Base-by-base conservation (phyloP, 2,888 invertebrate species). In the Epicampocera succincta region DNA sequence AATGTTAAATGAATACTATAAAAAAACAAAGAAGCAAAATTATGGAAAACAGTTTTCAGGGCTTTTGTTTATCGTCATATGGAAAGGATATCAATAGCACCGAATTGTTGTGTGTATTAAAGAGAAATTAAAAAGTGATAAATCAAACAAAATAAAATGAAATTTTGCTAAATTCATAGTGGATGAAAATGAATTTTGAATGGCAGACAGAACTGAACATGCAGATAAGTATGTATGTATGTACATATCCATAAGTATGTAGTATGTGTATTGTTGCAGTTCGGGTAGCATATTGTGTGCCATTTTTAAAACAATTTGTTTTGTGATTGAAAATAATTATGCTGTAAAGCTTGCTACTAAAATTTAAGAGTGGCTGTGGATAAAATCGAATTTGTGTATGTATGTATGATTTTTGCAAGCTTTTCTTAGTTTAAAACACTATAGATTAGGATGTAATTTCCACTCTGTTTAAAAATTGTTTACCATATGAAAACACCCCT, bases 1-100 rank as follows among this genome's bases (percentile, higher is more conserved):
- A 61, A 61, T 52, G 61, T 44, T 52, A 52, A 44, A 46, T 44
- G 42, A n/a, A 13, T 9, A 25, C 2, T 25, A 33, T 33, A 33
- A 33, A 33, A 33, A 33, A 9, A 33, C 25, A 68, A 29, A 44
- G 21, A 38, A 46, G 44, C 19, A 69, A 58, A 29, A 54, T 52
- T 52, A 42, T 61, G 19, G 29, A 52, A 52, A 52, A 5, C 29
- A 29, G 33, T 69, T 52, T 56, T 69, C 19, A 56, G 54, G 54
- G 29, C 1, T 19, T 48, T n/a, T 48, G 13, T 15, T 4, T 38
- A 38, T 40, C 33, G 71, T 46, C 54, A n/a, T n/a, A n/a, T 44
- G 29, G 46, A 40, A 38, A 42, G 54, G 25, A 74, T 74, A 74
- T 74, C 74, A 74, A 65, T 74, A 56, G 74, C 74, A 65, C 21